phyloP scores from a whole-genome alignment of 2,888 invertebrate species.

The Heliconius hortense region DNA sequence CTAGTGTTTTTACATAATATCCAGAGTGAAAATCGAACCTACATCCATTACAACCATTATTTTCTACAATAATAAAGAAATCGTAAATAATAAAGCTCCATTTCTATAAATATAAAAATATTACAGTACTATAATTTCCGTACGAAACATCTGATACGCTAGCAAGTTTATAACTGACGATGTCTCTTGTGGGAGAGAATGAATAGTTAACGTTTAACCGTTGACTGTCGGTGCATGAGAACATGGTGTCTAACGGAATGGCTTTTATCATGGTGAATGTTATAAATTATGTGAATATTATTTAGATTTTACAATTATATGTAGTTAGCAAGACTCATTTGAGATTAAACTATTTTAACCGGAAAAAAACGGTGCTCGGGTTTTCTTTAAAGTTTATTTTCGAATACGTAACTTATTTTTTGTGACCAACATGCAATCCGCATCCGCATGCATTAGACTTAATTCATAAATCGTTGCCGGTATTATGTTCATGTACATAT shows the following conservation, averaged over 20 bases:
- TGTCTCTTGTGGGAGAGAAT: conserved; percentile 43
- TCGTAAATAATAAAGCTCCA: not conserved
- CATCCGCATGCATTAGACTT: not conserved
- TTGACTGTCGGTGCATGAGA: conserved; percentile 42
- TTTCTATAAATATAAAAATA: conserved; percentile 12
- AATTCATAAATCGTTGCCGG: not conserved
- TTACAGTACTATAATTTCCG: not conserved
- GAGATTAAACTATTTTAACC: not conserved
- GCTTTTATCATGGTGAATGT: conserved; percentile 33
- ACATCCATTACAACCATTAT: not conserved
- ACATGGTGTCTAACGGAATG: conserved; percentile 42
- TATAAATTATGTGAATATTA: conserved; percentile 18
- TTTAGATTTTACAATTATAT: not conserved
- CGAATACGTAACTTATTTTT: not conserved
- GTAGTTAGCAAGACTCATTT: not conserved
- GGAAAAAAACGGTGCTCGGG: not conserved
- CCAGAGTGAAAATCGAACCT: not conserved
- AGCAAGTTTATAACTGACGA: conserved; percentile 33
- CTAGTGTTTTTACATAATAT: not conserved
- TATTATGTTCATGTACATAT: not conserved
- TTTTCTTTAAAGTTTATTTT: no score
- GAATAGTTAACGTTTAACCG: conserved; percentile 44
- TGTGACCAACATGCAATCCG: not conserved
- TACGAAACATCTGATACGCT: conserved; percentile 28
- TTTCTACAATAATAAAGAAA: not conserved